phyloP scores from a whole-genome alignment of 2,113 vertebrate genomes.

The Malurus elegans region DNA sequence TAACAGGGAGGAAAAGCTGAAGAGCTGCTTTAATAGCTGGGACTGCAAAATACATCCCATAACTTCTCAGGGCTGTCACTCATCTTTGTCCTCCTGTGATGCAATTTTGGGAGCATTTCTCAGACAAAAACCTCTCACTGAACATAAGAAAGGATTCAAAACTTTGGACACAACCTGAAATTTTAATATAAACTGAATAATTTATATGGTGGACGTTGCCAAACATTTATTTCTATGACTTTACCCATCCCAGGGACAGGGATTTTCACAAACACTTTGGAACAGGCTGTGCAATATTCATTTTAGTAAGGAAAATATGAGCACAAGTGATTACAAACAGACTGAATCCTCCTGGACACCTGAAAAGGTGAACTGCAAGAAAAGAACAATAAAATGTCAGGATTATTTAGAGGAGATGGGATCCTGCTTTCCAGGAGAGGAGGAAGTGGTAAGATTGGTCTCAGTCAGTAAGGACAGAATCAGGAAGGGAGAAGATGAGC shows the following conservation, averaged over 20 bases:
- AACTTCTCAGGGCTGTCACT: neutral
- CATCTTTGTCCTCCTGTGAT: neutral
- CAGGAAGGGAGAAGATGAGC: fast-evolving
- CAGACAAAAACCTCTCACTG: neutral
- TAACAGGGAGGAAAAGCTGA: neutral
- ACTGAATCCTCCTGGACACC: too few relatives aligned
- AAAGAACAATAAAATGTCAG: neutral
- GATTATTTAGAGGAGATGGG: neutral
- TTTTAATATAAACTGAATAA: neutral
- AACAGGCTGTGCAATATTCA: neutral
- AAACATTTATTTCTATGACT: neutral
- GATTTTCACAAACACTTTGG: neutral
- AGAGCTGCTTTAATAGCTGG: neutral
- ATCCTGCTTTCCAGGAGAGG: neutral
- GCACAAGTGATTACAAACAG: neutral
- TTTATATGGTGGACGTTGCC: too few relatives aligned
- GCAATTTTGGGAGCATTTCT: neutral
- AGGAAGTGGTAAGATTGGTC: neutral
- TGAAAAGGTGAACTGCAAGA: neutral
- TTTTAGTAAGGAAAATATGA: neutral
- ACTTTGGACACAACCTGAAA: neutral
- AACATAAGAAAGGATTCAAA: neutral
- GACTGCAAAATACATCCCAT: neutral
- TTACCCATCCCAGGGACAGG: neutral
- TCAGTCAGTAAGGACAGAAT: too few relatives aligned